Evolutionary conservation across 2,113 vertebrate genomes (phyloP), one percentile per base, ranked within the genome.

Genomic region (Fregetta grallaria): DNA sequence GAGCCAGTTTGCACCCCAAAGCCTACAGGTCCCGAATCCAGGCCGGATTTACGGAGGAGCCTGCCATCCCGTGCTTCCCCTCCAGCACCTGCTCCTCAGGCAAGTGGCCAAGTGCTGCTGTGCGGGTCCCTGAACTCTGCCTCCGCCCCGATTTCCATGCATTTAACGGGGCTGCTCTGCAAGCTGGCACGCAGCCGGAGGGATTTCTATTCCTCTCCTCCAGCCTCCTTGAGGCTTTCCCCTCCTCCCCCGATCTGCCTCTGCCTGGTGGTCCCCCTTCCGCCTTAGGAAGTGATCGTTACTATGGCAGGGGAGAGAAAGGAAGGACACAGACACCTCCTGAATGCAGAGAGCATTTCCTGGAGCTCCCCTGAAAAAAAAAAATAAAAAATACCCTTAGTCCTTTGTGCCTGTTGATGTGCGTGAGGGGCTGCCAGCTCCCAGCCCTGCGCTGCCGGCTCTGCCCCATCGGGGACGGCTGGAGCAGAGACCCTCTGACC

Each of bases 21-120:
- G 92, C 66, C 58, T 63, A 20, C 49, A 27, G 86, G 93, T 58
- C 49, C 76, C n/a, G 21, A 68, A 96, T 98, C 97, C 98, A 98
- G 97, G 96, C 97, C 97, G 13, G 96, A 90, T 98, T 97, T 98
- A 73, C 45, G 88, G 88, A 92, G 96, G 94, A 78, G 95, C 96
- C 86, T 55, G 53, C 19, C 23, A 25, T 45, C 86, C 82, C 89
- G 76, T 8, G 68, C 65, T 63, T 36, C 90, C 49, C 85, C 92
- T 90, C 86, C 91, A 94, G 98, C 98, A 98, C 98, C 98, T 98
- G 98, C 98, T 98, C 87, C 95, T 20, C 93, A 58, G 97, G 97
- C 98, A 92, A 49, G 81, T 15, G 96, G 98, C 98, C 98, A 98
- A 97, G 91, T 12, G 74, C 91, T 55, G 97, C 97, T 87, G 95